These are phyloP conservation scores for Lipotes vexillifer DNA, from an alignment of 2,113 vertebrate genomes.

Conservation along the genomic window DNA sequence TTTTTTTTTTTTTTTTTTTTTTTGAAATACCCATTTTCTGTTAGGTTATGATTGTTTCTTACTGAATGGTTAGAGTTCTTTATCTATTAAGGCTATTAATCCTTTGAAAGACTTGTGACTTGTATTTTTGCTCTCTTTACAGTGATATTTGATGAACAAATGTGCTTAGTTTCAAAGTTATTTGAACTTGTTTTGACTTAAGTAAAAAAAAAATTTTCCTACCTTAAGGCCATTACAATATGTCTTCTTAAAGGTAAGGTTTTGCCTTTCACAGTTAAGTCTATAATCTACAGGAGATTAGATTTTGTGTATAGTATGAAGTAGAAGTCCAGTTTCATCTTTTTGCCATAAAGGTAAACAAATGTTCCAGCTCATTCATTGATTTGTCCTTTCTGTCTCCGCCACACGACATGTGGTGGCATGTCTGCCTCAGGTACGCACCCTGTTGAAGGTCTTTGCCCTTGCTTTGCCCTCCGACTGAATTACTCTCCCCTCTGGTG, in stretches of 20 bases:
- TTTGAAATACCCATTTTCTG: neutral
- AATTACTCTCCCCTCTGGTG: neutral
- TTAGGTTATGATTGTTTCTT: neutral
- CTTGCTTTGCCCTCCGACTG: neutral
- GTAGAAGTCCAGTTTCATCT: neutral
- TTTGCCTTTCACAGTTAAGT: neutral
- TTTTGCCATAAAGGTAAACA: neutral
- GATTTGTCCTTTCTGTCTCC: neutral
- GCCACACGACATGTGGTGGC: neutral
- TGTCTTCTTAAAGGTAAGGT: neutral
- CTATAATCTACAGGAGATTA: neutral
- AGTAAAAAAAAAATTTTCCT: neutral
- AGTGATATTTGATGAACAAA: neutral
- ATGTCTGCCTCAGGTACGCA: fast-evolving
- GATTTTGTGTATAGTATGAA: neutral
- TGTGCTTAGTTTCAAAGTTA: neutral
- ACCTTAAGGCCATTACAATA: neutral
- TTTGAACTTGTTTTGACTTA: neutral
- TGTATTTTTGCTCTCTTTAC: neutral
- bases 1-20: neutral
- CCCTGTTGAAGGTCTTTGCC: fast-evolving
- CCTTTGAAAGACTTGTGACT: neutral
- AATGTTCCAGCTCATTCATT: neutral
- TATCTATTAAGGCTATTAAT: neutral
- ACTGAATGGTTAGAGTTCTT: neutral